Evolutionary conservation across 2,888 invertebrate genomes (phyloP), one percentile per base, ranked within the genome.

Genomic region (Camponotus fellah): DNA sequence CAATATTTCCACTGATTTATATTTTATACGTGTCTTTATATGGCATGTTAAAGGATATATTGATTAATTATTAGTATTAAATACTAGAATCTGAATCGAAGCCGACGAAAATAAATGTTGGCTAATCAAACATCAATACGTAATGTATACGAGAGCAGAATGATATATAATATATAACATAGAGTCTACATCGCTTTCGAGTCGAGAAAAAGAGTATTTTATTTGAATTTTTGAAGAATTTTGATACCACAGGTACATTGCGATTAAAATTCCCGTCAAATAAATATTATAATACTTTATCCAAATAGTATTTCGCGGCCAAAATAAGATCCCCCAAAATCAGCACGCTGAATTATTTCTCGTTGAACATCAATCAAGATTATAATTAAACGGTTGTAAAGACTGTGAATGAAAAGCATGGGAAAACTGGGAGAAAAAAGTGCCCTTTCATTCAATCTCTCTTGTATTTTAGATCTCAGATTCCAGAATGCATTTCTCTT

Each of bases 101-200:
- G 32, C 12, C 26, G 14, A 8, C 17, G 17, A 53, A 40, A 77
- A 77, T 68, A 77, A 40, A 40, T 32, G 5, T n/a, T 12, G 17
- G 2, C 21, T 60, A 6, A 53, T 53, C n/a, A 5, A 77, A 77
- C 43, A 75, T 75, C 65, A 65, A 64, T 2, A n/a, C 43, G n/a
- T 14, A 64, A 75, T 46, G 46, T 12, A 43, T 65, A n/a, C 10
- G 34, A 37, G 17, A 49, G 21, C 75, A 3, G 14, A 26, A 26
- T 60, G 8, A 32, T 26, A 10, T 32, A 21, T 21, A 58, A 26
- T 58, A 26, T 5, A 62, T 21, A 8, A 9, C 9, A 14, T 40
- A 40, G 10, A 37, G n/a, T 9, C 12, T 2, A 1, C 37, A 10
- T 34, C 17, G 49, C n/a, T 53, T n/a, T 8, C 8, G 17, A 49